Percentiles rank a stretch among this genome's conserved stretches.
Evolutionary conservation across 2,797 vertebrate species (phyloP).

Genomic region (Acipenser ruthenus): DNA sequence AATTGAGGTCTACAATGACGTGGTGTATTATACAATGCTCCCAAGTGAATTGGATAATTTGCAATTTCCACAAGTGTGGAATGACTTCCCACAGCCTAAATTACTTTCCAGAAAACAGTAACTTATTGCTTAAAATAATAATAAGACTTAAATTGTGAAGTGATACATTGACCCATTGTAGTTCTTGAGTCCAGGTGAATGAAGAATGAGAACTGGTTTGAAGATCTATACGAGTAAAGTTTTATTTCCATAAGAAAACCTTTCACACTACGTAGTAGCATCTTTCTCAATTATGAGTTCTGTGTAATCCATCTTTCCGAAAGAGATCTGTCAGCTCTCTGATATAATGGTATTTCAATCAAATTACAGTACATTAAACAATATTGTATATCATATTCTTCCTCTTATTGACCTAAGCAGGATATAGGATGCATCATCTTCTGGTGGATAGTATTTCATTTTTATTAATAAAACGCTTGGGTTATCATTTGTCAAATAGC

Average conservation of each 20-base stretch:
- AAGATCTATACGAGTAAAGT: not conserved
- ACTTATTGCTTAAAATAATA: no score
- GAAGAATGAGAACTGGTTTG: no score
- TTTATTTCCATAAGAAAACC: slow-evolving; percentile 22
- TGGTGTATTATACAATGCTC: no score
- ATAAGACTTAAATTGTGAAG: no score
- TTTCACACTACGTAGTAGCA: slow-evolving; percentile 28
- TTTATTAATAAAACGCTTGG: slow-evolving; percentile 35
- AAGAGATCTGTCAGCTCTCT: slow-evolving; percentile 39
- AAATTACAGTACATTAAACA: slow-evolving; percentile 53
- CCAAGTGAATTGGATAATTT: no score
- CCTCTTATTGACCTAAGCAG: slow-evolving; percentile 41
- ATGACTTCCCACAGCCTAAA: no score
- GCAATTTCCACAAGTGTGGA: no score
- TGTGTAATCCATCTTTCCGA: slow-evolving; percentile 36
- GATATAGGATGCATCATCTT: slow-evolving; percentile 41
- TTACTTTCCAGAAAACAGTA: no score
- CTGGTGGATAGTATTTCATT: slow-evolving; percentile 39
- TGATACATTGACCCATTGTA: no score
- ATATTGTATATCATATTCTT: slow-evolving; percentile 38
- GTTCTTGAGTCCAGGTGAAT: no score
- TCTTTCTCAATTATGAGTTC: slow-evolving; percentile 36
- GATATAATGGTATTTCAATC: slow-evolving; percentile 54
- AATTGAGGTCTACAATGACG: no score
- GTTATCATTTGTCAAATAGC: slow-evolving; percentile 21